Evolutionary conservation across 2,888 invertebrate genomes (phyloP).

Genomic region (Idaea dimidiata): DNA sequence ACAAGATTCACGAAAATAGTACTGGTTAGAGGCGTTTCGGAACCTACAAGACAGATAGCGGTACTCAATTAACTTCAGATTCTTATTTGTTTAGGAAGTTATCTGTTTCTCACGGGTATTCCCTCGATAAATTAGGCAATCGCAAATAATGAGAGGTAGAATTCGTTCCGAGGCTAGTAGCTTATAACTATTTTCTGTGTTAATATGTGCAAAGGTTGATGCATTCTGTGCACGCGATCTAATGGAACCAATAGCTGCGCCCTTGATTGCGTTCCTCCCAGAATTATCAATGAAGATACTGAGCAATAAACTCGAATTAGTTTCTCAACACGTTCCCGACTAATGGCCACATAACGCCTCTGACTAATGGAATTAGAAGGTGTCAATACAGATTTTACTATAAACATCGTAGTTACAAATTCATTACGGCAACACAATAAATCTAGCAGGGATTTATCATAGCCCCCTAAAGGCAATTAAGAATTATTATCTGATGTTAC

Average conservation of each 20-base stretch:
- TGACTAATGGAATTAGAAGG: constrained; percentile 35
- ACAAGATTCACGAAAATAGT: constrained; percentile 18
- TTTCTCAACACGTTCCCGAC: constrained; percentile 28
- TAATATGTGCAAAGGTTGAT: constrained; percentile 1
- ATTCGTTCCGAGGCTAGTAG: constrained; percentile 14
- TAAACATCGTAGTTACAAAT: constrained; percentile 6
- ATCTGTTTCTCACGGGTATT: background rate
- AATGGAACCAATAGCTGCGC: constrained; percentile 42
- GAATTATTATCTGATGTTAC: constrained; percentile 34
- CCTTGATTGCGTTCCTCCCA: constrained; percentile 39
- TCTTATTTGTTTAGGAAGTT: background rate
- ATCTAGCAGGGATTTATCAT: constrained; percentile 32
- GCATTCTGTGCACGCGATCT: constrained; percentile 23
- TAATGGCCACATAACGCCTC: constrained; percentile 19
- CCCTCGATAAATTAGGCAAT: background rate
- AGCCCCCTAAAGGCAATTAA: constrained; percentile 16
- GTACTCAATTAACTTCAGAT: background rate
- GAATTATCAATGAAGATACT: constrained; percentile 44
- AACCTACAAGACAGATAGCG: constrained; percentile 7
- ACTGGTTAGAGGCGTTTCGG: constrained; percentile 14
- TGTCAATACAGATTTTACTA: constrained; percentile 26
- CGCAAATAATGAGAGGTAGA: background rate
- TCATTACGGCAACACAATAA: constrained; percentile 27
- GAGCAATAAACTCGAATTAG: constrained; percentile 30
- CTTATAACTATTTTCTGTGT: constrained; percentile 8